phyloP scores from a whole-genome alignment of 2,888 invertebrate genomes.

The Spisula solida region DNA sequence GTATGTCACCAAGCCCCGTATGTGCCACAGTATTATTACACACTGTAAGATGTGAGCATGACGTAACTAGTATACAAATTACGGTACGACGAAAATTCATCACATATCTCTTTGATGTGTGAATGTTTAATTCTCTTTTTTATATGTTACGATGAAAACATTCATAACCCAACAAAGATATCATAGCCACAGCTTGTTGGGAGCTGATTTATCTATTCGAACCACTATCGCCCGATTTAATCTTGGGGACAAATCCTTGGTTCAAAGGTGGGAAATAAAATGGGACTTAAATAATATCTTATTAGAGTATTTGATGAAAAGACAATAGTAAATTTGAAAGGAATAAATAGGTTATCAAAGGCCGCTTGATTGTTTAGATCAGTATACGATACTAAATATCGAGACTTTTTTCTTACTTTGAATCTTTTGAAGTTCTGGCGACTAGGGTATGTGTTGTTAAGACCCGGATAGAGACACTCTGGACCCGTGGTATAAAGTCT shows the following conservation, averaged over 20 bases:
- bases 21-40: neutral
- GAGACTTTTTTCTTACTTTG: neutral
- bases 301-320: conserved; percentile 7
- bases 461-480: neutral
- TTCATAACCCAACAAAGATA: neutral
- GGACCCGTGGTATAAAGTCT: neutral
- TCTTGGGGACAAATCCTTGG: neutral
- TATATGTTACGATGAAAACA: neutral
- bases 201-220: conserved; percentile 1
- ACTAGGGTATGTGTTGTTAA: neutral
- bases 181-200: neutral
- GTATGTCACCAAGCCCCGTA: neutral
- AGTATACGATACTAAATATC: neutral
- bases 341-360: conserved; percentile 23
- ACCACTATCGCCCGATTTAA: neutral
- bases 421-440: neutral
- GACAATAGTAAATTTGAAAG: neutral
- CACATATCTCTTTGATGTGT: neutral
- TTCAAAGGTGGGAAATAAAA: conserved; percentile 15
- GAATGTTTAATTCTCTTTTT: conserved; percentile 1
- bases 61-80: neutral
- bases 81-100: conserved; percentile 6
- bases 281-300: neutral
- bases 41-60: neutral
- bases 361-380: conserved; percentile 3